Conservation (phyloP, 1,140 invertebrate species). For the Helicoverpa armigera region DNA sequence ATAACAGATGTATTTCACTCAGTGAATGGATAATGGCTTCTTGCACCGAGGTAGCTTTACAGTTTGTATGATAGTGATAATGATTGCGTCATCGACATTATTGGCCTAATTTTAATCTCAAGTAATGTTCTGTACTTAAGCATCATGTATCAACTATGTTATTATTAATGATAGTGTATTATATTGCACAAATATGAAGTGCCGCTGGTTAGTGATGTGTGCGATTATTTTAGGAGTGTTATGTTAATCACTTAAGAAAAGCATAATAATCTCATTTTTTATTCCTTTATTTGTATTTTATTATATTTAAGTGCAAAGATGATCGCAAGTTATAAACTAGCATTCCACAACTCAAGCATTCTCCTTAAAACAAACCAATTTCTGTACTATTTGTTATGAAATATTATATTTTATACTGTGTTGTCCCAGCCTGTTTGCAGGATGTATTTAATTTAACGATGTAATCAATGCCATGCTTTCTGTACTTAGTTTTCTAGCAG, state of each 20-base stretch:
- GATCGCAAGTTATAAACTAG: slow-evolving; percentile 34
- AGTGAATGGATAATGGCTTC: slow-evolving; percentile 69
- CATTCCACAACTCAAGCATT: slow-evolving; percentile 46
- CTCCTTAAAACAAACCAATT: not conserved
- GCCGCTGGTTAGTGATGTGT: slow-evolving; percentile 47
- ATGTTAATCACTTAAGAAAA: slow-evolving; percentile 13
- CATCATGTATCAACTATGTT: slow-evolving; percentile 21
- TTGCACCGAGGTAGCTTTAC: slow-evolving; percentile 56
- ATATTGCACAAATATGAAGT: slow-evolving; percentile 54
- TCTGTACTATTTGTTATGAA: slow-evolving; percentile 11
- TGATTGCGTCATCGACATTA: slow-evolving; percentile 48
- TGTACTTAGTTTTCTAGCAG: slow-evolving; percentile 57
- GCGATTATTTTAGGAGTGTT: not conserved
- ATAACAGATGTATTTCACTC: slow-evolving; percentile 72
- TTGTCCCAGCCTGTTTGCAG: slow-evolving; percentile 29
- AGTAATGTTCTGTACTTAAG: slow-evolving; percentile 46
- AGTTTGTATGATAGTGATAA: slow-evolving; percentile 31
- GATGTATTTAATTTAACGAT: slow-evolving; percentile 42
- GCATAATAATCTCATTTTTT: slow-evolving; percentile 33
- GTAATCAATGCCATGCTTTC: slow-evolving; percentile 60
- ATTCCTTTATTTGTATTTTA: slow-evolving; percentile 31
- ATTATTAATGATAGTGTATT: slow-evolving; percentile 48
- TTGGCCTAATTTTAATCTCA: slow-evolving; percentile 61
- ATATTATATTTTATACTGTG: slow-evolving; percentile 43
- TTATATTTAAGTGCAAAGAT: slow-evolving; percentile 44